Percentiles rank a stretch among this genome's conserved stretches.
Conservation (phyloP, 2,888 invertebrate genomes). For the Tenthredo distinguenda region DNA sequence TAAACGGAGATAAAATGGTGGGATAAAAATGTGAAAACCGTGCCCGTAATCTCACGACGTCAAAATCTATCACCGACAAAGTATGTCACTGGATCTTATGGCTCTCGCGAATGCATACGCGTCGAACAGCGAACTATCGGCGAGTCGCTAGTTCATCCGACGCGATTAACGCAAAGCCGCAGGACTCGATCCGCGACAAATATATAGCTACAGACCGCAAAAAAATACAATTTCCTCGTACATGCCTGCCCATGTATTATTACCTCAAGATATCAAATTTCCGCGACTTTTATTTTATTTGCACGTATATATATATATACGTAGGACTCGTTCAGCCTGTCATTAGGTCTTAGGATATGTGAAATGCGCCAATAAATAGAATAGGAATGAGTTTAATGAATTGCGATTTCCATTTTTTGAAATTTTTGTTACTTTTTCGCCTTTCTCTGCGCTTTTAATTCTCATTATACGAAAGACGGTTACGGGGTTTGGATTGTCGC, state of each 20-base stretch:
- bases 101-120: not conserved
- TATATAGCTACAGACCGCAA: not conserved
- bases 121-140: not conserved
- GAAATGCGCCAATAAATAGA: no score
- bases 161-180: not conserved
- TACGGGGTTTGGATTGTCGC: conserved; percentile 1
- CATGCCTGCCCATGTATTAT: conserved; percentile 18
- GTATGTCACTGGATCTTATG: not conserved
- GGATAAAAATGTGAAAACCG: conserved; percentile 11
- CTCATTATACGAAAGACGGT: not conserved
- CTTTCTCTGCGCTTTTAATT: not conserved
- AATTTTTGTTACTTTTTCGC: not conserved
- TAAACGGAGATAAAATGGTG: not conserved
- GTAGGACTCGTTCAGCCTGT: not conserved
- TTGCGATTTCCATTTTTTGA: not conserved
- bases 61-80: conserved; percentile 1
- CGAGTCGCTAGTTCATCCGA: not conserved
- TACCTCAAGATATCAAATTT: not conserved
- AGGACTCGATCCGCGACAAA: not conserved
- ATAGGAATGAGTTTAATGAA: not conserved
- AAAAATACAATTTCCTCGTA: conserved; percentile 14
- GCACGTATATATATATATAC: not conserved
- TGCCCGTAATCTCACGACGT: not conserved
- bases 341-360: not conserved
- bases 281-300: not conserved